A percentile compares a stretch with the other conserved stretches of the same genome.
These are phyloP conservation scores for Vulpes vulpes DNA, from an alignment of 2,113 vertebrate species.

Conservation along the genomic window DNA sequence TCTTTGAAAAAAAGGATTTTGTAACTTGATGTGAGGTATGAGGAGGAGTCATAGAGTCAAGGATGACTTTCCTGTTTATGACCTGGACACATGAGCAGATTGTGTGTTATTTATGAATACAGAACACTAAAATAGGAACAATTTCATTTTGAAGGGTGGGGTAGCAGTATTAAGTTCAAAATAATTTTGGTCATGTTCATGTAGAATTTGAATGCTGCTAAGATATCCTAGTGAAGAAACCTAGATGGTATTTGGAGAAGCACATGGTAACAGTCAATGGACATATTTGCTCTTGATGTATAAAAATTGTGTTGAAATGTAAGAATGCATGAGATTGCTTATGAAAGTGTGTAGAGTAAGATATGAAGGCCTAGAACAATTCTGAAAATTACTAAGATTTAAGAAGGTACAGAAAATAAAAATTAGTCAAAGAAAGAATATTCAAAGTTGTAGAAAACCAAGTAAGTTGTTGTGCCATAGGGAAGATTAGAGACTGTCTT, in stretches of 20 bases:
- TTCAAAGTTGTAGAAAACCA: not conserved
- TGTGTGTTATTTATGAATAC: not conserved
- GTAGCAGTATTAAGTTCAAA: not conserved
- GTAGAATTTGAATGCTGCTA: not conserved
- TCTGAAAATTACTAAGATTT: not conserved
- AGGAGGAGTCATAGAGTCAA: not conserved
- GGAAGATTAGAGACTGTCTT: not conserved
- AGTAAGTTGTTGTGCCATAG: not conserved
- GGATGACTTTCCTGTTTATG: not conserved
- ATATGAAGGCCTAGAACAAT: not conserved
- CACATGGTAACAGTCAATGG: not conserved
- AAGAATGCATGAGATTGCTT: not conserved
- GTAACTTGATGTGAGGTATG: not conserved
- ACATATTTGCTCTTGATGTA: not conserved
- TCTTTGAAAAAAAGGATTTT: not conserved
- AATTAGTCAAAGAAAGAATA: not conserved
- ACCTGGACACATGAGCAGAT: not conserved
- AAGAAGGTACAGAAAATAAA: not conserved
- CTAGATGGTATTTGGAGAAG: not conserved
- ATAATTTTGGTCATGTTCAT: not conserved
- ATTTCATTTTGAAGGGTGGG: not conserved
- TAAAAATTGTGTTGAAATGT: not conserved
- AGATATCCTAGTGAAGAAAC: not conserved
- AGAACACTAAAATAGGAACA: not conserved
- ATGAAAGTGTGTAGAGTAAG: not conserved